Percentiles rank a stretch among this genome's conserved stretches.
Evolutionary conservation across 1,140 invertebrate species (phyloP).

Genomic region (Marisa cornuarietis): DNA sequence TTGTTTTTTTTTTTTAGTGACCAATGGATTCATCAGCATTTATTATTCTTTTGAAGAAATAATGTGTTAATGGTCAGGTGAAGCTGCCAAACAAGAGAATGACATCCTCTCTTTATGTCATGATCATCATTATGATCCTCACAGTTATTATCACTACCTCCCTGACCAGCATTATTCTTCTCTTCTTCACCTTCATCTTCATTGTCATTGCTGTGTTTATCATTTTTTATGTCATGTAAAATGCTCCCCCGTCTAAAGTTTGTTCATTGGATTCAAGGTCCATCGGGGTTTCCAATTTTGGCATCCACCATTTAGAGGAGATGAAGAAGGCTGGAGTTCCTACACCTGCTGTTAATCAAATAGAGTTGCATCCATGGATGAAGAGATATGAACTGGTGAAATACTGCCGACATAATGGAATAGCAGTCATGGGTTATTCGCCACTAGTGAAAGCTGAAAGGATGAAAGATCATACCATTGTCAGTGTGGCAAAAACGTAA

Average conservation of each 20-base stretch:
- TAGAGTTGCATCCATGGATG: conserved; percentile 57
- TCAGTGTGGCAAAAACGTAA: conserved; percentile 44
- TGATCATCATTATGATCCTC: no score
- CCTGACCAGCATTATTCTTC: no score
- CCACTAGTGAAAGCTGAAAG: conserved; percentile 48
- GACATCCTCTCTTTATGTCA: no score
- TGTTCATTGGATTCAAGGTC: conserved; percentile 40
- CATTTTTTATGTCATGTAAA: no score
- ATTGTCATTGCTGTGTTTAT: no score
- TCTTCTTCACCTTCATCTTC: no score
- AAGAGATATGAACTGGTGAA: conserved; percentile 44
- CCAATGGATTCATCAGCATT: no score
- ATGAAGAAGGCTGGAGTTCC: conserved; percentile 45
- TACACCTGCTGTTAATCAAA: conserved; percentile 55
- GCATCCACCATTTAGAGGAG: conserved; percentile 50
- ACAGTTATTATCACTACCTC: no score
- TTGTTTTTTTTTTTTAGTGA: no score
- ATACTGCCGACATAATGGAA: conserved; percentile 48
- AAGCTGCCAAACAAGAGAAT: no score
- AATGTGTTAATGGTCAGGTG: no score
- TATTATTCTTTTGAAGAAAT: no score
- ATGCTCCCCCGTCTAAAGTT: conserved; percentile 4
- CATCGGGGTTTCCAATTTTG: conserved; percentile 61
- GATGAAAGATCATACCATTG: conserved; percentile 39
- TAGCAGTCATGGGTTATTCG: conserved; percentile 55